Percentiles rank a stretch among this genome's conserved stretches.
Evolutionary conservation across 2,113 vertebrate genomes (phyloP).

Genomic region (Tachuris rubrigastra): DNA sequence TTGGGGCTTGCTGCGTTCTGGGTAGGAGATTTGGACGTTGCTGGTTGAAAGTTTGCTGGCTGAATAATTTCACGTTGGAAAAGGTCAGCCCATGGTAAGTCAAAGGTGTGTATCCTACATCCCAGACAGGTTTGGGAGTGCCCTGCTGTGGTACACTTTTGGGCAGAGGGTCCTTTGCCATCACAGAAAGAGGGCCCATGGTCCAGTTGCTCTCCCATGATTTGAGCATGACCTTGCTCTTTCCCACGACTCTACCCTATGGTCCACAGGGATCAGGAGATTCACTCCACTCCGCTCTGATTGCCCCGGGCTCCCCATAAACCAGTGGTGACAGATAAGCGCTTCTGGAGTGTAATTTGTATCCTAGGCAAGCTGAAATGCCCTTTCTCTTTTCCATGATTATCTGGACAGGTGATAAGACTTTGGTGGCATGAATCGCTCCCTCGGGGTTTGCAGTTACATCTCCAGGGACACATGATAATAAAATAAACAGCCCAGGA

Average conservation of each 20-base stretch:
- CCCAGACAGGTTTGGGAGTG: background rate
- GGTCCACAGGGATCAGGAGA: background rate
- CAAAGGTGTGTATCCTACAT: background rate
- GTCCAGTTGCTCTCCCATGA: background rate
- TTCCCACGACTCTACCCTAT: accelerated
- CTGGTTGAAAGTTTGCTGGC: background rate
- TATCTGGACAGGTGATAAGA: slow-evolving; percentile 65
- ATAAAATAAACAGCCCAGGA: slow-evolving; percentile 49
- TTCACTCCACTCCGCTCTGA: background rate
- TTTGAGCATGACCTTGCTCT: background rate
- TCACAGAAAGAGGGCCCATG: background rate
- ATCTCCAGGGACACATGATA: slow-evolving; percentile 57
- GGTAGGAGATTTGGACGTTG: background rate
- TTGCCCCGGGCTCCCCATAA: background rate
- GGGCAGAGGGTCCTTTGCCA: background rate
- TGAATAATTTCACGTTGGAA: background rate
- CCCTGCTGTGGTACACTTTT: background rate
- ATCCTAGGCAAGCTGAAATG: slow-evolving; percentile 7
- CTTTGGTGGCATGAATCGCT: slow-evolving; percentile 28
- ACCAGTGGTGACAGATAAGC: slow-evolving; percentile 3
- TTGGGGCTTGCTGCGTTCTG: background rate
- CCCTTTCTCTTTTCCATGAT: slow-evolving; percentile 60
- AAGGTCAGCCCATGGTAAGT: background rate
- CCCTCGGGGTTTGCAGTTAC: slow-evolving; percentile 38
- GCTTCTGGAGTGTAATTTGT: slow-evolving; percentile 33